Evolutionary conservation across 2,797 vertebrate species (phyloP).

Genomic region (Dendrocincla fuliginosa): DNA sequence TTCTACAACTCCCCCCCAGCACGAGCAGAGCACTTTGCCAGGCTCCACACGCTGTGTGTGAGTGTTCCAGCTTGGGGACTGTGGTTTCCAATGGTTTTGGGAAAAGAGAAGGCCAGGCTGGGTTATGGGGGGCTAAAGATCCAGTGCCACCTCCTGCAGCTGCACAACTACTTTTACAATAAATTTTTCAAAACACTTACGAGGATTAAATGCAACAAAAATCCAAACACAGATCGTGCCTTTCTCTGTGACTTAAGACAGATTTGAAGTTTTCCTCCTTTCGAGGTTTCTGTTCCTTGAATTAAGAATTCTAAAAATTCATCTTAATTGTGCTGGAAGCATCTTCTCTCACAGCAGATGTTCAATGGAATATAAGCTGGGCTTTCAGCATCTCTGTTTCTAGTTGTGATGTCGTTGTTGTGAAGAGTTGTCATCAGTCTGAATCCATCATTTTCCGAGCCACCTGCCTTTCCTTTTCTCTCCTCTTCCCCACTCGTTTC

Average conservation of each 20-base stretch:
- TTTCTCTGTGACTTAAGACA: neutral
- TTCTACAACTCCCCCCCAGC: neutral
- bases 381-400: neutral
- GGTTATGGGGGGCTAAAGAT: neutral
- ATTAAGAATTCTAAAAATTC: neutral
- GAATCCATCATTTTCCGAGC: neutral
- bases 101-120: neutral
- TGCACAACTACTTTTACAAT: neutral
- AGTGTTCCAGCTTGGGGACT: neutral
- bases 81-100: neutral
- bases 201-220: neutral
- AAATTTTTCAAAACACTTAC: neutral
- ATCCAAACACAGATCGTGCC: neutral
- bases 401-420: neutral
- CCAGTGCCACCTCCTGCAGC: neutral
- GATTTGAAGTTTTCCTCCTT: neutral
- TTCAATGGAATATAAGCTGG: neutral
- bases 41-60: fast-evolving
- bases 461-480: neutral
- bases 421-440: neutral
- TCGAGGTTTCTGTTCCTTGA: neutral
- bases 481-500: fast-evolving
- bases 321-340: neutral
- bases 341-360: neutral
- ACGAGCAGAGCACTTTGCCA: neutral